Base-by-base conservation (phyloP, 2,797 vertebrate genomes). In the Pogoniulus pusillus region DNA sequence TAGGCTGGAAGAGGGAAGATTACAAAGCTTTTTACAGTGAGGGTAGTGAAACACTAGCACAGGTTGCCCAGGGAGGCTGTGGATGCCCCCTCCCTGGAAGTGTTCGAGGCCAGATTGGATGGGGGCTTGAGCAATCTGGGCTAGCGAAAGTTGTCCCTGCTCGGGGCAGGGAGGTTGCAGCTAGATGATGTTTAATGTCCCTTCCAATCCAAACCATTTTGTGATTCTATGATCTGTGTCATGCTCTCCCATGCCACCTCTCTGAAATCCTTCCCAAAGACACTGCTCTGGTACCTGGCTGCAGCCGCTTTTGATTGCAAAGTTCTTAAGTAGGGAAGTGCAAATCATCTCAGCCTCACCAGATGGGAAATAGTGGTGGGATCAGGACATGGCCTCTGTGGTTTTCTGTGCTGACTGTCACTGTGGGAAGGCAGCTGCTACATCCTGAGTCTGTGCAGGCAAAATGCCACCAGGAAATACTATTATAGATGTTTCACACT, bases 401-500 rank as follows among this genome's bases (percentile, higher is more conserved):
- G 45, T 71, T 82, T 91, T 77, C 73, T 79, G 43, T 54, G 23
- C 75, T 55, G 85, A 32, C 79, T 88, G 65, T 76, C 71, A 83
- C 76, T 72, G 87, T 87, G 76, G 39, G 87, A 85, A 91, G 60
- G 82, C 83, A 62, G 62, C 24, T 93, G 92, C 62, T 87, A 82
- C 62, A 80, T 74, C 73, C 86, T 9, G 30, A 82, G 45, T 26
- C 59, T 88, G 62, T 78, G 63, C 43, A 77, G 23, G 58, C 39
- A 64, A 88, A 91, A 91, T 82, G 41, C 79, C 72, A 80, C 69
- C 82, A 93, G 79, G 54, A 91, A 78, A 58, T 51, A 65, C 47
- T 81, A 23, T 62, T 82, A 62, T 19, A 71, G 54, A 51, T 64
- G 34, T 65, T 77, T 87, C 66, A 64, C 12, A 77, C 86, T 89